Evolutionary conservation across 2,888 invertebrate genomes (phyloP).

Genomic region (Ormyrus nitidulus): DNA sequence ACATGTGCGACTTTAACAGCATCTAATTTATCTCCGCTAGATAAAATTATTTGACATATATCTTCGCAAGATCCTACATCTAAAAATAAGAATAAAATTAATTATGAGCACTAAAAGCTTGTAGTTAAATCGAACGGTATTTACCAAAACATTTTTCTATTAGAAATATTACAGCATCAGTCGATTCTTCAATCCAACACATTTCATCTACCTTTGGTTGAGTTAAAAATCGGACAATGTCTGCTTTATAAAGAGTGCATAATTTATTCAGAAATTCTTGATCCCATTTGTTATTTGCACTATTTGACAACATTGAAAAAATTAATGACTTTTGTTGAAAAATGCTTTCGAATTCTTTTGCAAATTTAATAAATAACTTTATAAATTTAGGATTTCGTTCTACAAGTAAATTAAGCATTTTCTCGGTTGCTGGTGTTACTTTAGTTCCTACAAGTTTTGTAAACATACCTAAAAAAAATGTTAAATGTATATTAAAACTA

Average conservation of each 20-base stretch:
- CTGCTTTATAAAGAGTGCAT: conserved; percentile 80
- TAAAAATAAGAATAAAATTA: conserved; percentile 53
- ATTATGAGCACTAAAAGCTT: neutral
- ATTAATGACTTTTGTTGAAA: conserved; percentile 80
- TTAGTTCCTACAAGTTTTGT: conserved; percentile 59
- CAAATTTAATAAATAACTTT: conserved; percentile 76
- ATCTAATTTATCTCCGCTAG: conserved; percentile 69
- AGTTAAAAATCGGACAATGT: conserved; percentile 78
- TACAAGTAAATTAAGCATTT: conserved; percentile 79
- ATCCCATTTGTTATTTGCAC: conserved; percentile 73
- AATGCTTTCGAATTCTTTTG: conserved; percentile 74
- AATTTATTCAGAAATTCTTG: conserved; percentile 77
- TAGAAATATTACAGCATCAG: conserved; percentile 79
- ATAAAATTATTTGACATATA: conserved; percentile 64
- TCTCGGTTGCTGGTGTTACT: conserved; percentile 74
- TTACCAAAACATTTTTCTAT: conserved; percentile 74
- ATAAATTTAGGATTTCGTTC: conserved; percentile 77
- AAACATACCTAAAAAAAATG: conserved; percentile 64
- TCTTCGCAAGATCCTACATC: conserved; percentile 63
- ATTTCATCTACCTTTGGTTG: conserved; percentile 58
- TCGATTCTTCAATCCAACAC: conserved; percentile 75
- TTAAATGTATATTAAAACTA: conserved; percentile 18
- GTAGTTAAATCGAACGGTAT: conserved; percentile 27
- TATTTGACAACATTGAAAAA: conserved; percentile 79
- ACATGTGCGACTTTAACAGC: conserved; percentile 64